Evolutionary conservation across 2,888 invertebrate genomes (phyloP).

Genomic region (Bursaphelenchus okinawaensis): DNA sequence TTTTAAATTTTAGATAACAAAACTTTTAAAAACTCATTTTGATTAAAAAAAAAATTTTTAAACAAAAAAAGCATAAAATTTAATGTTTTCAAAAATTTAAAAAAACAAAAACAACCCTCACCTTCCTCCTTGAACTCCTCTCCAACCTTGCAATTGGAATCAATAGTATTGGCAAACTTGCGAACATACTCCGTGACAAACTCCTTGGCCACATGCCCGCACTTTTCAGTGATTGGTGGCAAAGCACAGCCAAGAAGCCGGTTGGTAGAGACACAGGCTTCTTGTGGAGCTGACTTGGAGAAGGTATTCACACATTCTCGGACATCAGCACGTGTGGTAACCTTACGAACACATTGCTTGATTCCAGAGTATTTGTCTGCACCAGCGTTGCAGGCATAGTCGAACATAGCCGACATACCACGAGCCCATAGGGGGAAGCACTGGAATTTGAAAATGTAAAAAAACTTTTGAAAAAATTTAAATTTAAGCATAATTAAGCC

Average conservation of each 20-base stretch:
- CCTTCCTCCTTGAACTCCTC: constrained; percentile 9
- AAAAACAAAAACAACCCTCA: too few relatives aligned
- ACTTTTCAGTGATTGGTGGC: constrained; percentile 35
- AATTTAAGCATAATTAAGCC: too few relatives aligned
- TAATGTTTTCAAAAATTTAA: too few relatives aligned
- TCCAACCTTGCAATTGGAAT: constrained; percentile 36
- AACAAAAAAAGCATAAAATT: too few relatives aligned
- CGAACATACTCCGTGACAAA: constrained; percentile 44
- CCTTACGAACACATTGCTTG: constrained; percentile 36
- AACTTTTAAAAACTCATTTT: too few relatives aligned
- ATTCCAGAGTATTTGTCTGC: constrained; percentile 39
- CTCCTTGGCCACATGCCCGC: constrained; percentile 23
- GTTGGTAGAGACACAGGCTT: constrained; percentile 51
- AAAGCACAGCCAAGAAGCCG: constrained; percentile 44
- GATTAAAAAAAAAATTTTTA: too few relatives aligned
- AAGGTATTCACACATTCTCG: constrained; percentile 47
- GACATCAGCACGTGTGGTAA: constrained; percentile 27
- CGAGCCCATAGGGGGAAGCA: constrained; percentile 52
- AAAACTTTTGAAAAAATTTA: not conserved
- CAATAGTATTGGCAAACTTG: constrained; percentile 50
- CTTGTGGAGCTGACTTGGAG: constrained; percentile 51
- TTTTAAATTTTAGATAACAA: too few relatives aligned
- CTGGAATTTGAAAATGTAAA: not conserved
- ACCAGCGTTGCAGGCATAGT: constrained; percentile 50
- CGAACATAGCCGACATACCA: constrained; percentile 56